phyloP scores from a whole-genome alignment of 2,797 vertebrate genomes.

The Crenichthys baileyi region DNA sequence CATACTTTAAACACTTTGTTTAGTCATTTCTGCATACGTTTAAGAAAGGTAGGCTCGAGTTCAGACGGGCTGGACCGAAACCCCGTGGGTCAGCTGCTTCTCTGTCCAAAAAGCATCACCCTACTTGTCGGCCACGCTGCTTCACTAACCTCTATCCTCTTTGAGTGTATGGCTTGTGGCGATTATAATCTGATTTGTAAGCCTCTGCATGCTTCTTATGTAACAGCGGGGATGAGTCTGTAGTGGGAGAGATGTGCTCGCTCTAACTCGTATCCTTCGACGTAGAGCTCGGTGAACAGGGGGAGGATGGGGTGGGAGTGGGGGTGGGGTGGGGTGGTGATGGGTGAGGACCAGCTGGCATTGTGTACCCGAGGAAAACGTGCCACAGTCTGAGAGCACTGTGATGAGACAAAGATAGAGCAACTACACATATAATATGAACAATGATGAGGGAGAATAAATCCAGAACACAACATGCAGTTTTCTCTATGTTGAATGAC shows the following conservation, averaged over 20 bases:
- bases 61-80: background rate
- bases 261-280: constrained; percentile 43
- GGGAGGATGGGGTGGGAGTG: background rate
- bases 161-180: constrained; percentile 49
- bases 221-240: constrained; percentile 70
- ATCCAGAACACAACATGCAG: background rate
- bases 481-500: background rate
- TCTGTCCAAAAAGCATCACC: constrained; percentile 31
- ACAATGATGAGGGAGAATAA: constrained; percentile 3
- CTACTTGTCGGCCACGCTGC: constrained; percentile 43
- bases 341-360: constrained; percentile 64
- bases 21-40: background rate
- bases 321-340: background rate
- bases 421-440: constrained; percentile 20
- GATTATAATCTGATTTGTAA: constrained; percentile 77
- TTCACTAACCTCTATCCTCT: constrained; percentile 66
- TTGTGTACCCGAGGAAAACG: constrained; percentile 29
- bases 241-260: constrained; percentile 45
- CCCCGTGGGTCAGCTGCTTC: constrained; percentile 1
- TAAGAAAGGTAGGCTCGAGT: background rate
- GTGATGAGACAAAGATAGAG: constrained; percentile 47
- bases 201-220: constrained; percentile 72
- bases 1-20: background rate
- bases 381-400: constrained; percentile 48
- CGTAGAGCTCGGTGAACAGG: constrained; percentile 12